Percentiles rank a stretch among this genome's conserved stretches.
Conservation (phyloP, 2,888 invertebrate genomes). For the Mimachlamys varia region DNA sequence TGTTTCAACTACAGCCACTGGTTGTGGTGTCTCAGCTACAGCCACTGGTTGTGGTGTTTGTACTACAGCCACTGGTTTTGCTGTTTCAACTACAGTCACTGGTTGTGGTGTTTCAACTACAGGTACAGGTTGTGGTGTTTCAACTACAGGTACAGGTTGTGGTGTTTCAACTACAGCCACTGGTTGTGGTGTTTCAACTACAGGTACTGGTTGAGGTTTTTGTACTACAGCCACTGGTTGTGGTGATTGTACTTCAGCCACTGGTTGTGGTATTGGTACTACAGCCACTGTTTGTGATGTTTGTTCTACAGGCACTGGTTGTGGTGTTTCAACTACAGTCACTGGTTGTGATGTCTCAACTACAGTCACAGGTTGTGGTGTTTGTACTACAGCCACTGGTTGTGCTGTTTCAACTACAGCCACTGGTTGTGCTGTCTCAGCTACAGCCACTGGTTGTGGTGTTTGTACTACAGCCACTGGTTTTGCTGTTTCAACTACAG, state of each 20-base stretch:
- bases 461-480: not conserved
- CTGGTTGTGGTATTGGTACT: not conserved
- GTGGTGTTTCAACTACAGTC: not conserved
- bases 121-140: not conserved
- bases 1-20: not conserved
- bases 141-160: not conserved
- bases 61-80: not conserved
- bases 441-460: not conserved
- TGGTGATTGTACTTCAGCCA: not conserved
- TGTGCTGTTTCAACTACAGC: not conserved
- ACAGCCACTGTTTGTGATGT: not conserved
- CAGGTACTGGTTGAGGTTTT: not conserved
- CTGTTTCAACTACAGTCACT: not conserved
- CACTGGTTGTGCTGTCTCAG: not conserved
- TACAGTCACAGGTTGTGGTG: not conserved
- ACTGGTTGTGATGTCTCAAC: not conserved
- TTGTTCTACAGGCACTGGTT: not conserved
- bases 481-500: not conserved
- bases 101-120: not conserved
- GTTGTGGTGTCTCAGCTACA: not conserved
- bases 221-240: not conserved
- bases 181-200: conserved; percentile 10
- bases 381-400: not conserved
- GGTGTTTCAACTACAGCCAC: not conserved
- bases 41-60: not conserved